Conservation (phyloP, 2,113 vertebrate genomes). For the Barnardius zonarius region DNA sequence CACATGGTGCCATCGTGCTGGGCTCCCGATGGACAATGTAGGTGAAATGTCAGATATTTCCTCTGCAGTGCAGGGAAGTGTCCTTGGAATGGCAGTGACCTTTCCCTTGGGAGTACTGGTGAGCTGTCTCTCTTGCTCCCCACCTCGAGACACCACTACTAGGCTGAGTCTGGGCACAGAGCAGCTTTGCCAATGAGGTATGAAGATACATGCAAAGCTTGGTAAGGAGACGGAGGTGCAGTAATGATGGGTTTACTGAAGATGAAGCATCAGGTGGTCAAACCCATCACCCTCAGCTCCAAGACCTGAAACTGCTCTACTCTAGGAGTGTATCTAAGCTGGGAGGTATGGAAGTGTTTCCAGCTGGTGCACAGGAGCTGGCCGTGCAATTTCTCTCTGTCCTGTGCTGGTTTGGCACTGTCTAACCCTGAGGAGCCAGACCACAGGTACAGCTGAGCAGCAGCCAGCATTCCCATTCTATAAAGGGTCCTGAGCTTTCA, state of each 20-base stretch:
- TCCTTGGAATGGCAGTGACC: not conserved
- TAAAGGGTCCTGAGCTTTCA: not conserved
- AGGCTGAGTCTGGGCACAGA: not conserved
- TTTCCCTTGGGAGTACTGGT: not conserved
- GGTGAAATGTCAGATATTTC: not conserved
- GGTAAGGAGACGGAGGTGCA: not conserved
- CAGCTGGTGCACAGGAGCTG: not conserved
- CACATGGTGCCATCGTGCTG: not conserved
- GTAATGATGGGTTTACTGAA: not conserved
- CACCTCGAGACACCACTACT: accelerated
- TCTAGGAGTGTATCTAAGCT: not conserved
- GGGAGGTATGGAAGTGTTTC: not conserved
- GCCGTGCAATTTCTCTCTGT: not conserved
- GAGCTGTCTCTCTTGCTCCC: not conserved
- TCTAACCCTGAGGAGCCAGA: not conserved
- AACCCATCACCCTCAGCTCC: not conserved
- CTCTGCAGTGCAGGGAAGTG: not conserved
- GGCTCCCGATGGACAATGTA: accelerated
- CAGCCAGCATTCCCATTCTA: not conserved
- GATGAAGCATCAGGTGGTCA: not conserved
- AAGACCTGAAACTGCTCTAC: not conserved
- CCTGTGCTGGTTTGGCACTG: not conserved
- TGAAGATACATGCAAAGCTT: not conserved
- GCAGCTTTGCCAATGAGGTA: not conserved
- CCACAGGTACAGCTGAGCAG: not conserved